Evolutionary conservation across 2,888 invertebrate species (phyloP), one percentile per base, ranked within the genome.

Genomic region (Aphidius colemani): DNA sequence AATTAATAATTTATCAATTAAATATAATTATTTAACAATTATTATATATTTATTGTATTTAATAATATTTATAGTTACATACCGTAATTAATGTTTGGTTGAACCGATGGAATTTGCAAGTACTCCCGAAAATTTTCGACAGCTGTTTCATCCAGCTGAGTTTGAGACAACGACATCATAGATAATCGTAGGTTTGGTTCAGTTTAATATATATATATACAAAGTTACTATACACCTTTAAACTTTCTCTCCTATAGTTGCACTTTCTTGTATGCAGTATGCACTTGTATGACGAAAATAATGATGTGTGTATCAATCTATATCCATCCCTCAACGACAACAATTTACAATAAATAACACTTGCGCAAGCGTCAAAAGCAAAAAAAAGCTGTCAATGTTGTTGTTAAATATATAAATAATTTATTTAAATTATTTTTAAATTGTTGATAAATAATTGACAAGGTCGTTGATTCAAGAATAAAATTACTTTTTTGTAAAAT

Each of bases 1-100:
- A 30, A 30, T 4, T 60, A 6, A 10, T 48, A 48, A 46, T 53
- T 61, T 55, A 61, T 53, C 30, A 41, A 59, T 43, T 18, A 55
- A 13, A 45, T 10, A n/a, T 53, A 18, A n/a, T 45, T 30, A 5
- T 39, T 18, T 18, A 18, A 8, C 5, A 30, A 30, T 5, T 30
- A 30, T 0, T 30, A 40, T 18, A 40, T 55, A 43, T 55, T 55
- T 39, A 39, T n/a, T 43, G 13, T 57, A 7, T 43, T 46, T 7
- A 8, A 18, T 7, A 9, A 46, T 39, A 45, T 39, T 60, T 43
- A 10, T 7, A 64, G 41, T 48, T 45, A 83, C 87, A 86, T 83
- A 94, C 95, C 89, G 80, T 96, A 96, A 81, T 95, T 87, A 6
- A 95, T 85, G 76, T 92, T 84, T 0, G 96, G 96, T 75, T 96